phyloP scores from a whole-genome alignment of 2,113 vertebrate species.

The Epinephelus cyanopodus region DNA sequence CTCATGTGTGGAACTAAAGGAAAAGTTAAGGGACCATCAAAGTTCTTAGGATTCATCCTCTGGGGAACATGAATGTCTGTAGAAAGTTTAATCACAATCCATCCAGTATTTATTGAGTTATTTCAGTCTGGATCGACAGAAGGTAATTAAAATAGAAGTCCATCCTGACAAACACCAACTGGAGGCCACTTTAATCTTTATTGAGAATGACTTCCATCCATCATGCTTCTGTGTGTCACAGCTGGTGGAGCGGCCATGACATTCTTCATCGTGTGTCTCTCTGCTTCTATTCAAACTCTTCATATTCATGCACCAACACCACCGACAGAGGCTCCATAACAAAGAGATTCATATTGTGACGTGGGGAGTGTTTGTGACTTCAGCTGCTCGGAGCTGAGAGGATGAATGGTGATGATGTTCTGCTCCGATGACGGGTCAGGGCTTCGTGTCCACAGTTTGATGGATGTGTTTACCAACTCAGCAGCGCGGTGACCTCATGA shows the following conservation, averaged over 20 bases:
- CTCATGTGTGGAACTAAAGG: neutral
- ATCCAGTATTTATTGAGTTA: neutral
- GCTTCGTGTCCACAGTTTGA: neutral
- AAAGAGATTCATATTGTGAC: neutral
- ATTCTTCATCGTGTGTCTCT: neutral
- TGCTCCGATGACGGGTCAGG: slow-evolving; percentile 13
- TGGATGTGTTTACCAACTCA: slow-evolving; percentile 39
- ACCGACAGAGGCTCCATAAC: neutral
- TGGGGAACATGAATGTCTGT: neutral
- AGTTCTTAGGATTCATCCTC: neutral
- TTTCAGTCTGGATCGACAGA: neutral
- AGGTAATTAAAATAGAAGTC: neutral
- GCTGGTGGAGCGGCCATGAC: neutral
- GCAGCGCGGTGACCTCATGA: neutral
- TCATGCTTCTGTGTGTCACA: neutral
- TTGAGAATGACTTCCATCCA: neutral
- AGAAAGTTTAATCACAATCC: neutral
- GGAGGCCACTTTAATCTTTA: neutral
- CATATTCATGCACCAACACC: neutral
- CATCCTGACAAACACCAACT: neutral
- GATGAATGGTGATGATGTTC: neutral
- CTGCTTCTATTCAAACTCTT: neutral
- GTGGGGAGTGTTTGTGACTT: neutral
- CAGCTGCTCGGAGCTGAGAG: too few relatives aligned
- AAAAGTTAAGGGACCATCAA: neutral